Base-by-base conservation (phyloP, 1,140 invertebrate genomes). In the Nasonia vitripennis region DNA sequence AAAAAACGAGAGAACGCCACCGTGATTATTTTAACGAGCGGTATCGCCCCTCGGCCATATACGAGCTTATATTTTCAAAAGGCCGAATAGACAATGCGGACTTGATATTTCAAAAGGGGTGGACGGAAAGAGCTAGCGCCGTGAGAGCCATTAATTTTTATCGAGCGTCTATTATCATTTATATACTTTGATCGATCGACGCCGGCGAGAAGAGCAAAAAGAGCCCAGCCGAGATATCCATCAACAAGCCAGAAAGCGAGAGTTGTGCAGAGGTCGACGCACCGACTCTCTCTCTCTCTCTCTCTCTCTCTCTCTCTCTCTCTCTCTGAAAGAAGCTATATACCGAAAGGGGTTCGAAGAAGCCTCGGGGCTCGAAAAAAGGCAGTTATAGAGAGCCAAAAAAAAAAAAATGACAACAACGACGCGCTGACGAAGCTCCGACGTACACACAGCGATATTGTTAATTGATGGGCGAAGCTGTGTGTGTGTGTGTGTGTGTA, bases 371-470 rank as follows among this genome's bases (percentile, higher is more conserved):
- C 71, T n/a, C 74, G 31, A 62, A 88, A 74, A 75, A 81, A 62
- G 51, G 83, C 67, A 81, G 27, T 80, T 41, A 37, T 45, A 55
- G 71, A 74, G 84, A 81, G 81, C 86, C 79, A 14, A 45, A 78
- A 55, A 73, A 45, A 78, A 55, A 73, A 82, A 84, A 87, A 87
- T 78, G 48, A 87, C 78, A 85, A 79, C 86, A 87, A 81, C 78
- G 75, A 75, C 55, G n/a, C 48, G 23, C 79, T 83, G 86, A 87
- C 86, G 74, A 71, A 67, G 74, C 1, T 17, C 20, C 67, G 11
- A 10, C 4, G 20, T 20, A 31, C 0, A 31, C 0, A 12, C 12
- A 31, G n/a, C 41, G 71, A 83, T 27, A 2, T 68, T 68, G 74
- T 75, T 83, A 75, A 83, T 83, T 83, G 81, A 78, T 2, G 71